Evolutionary conservation across 2,797 vertebrate species (phyloP), one percentile per base, ranked within the genome.

Genomic region (Melanotaenia nigrans): DNA sequence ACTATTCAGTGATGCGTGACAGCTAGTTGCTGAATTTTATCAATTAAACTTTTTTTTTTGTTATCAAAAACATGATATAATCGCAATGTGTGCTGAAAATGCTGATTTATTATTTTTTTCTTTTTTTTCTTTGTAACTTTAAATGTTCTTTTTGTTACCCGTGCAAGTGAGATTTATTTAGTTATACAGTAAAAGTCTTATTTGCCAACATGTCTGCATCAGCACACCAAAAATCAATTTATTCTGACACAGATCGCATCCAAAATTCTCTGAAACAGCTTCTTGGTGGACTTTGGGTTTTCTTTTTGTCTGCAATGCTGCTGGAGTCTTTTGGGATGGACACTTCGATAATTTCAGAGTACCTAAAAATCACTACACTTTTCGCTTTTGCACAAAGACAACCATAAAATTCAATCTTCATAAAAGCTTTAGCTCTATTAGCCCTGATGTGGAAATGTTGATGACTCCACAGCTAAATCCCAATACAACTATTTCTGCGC

Each of bases 401-500:
- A 61, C 55, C 55, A 18, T 30, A 16, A 68, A 73, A 84, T 77
- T 56, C 68, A 76, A 73, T 81, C 75, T 77, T 74, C 82, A 78
- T 77, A 69, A 75, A 57, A 62, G 73, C 71, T 71, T 68, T 30
- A 38, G 68, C 71, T 76, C 68, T 69, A 61, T 78, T 80, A 86
- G 79, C 83, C 73, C 60, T 74, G 74, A 75, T 65, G 83, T 85
- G 81, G 60, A 83, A 79, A 65, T 79, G 62, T 53, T 73, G 68
- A 81, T 68, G 70, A 68, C 74, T 77, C 65, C 66, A 64, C 57
- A 61, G 61, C 80, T 60, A 77, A 54, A 69, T 68, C 59, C 81
- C 63, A 84, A 77, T 75, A 63, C 65, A 73, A 82, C 86, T 85
- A 84, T 78, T 89, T 91, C 88, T 87, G 79, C 77, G 71, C 80